Evolutionary conservation across 2,888 invertebrate species (phyloP), one percentile per base, ranked within the genome.

Genomic region (Drosophila mettleri): DNA sequence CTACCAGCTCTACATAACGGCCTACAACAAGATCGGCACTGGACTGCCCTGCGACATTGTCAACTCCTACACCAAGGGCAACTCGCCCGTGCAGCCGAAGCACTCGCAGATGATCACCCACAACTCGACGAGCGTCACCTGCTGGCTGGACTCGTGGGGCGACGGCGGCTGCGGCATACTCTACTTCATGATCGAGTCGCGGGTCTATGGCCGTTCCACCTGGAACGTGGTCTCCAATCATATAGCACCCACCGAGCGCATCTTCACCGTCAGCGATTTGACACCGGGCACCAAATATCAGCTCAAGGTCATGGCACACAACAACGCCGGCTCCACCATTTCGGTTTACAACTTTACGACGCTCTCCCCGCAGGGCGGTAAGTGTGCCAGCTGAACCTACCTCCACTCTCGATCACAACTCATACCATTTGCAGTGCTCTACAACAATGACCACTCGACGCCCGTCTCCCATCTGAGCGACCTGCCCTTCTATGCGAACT

Each of bases 11-110:
- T 97, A 97, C 91, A 96, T 98, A 70, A 97, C 97, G 1, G 97
- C 97, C n/a, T 96, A 96, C 91, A 97, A 97, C 92, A 95, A 96
- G 86, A 97, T 98, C 73, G 97, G 97, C 10, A 97, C 97, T 41
- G 97, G 97, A 0, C 93, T 97, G 61, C 97, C 97, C 0, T 97
- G 97, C 89, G 97, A 97, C 89, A 97, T 97, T 74, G 96, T 97
- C 38, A 96, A 96, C 80, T 96, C 97, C 0, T 96, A 95, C 79
- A 97, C 96, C 2, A 96, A 96, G 91, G 96, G 96, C 61, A 96
- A 95, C 82, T 95, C 95, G 14, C 96, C 96, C 0, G 95, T 96
- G 3, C 96, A 96, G 88, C 96, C 96, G 1, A 96, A 95, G 85
- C 96, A 95, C 86, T 95, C 95, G 0, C 96, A 96, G 90, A 95